These are phyloP conservation scores for Zygothrica quintamaculata DNA, from an alignment of 2,888 invertebrate genomes.

Conservation along the genomic window DNA sequence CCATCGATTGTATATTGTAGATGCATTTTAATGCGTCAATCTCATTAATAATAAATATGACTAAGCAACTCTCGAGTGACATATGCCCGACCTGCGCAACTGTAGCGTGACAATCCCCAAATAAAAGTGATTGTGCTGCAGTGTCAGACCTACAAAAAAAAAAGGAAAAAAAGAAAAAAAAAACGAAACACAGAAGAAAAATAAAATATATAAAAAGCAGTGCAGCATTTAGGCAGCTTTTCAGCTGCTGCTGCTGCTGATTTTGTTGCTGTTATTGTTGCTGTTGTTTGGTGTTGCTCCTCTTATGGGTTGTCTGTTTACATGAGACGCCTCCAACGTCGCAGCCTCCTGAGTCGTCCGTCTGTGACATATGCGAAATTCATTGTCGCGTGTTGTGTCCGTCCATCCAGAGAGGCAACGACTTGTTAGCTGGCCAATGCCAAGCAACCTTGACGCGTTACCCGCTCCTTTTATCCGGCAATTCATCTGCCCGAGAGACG, in stretches of 20 bases:
- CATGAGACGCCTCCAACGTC: constrained; percentile 44
- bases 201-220: constrained; percentile 27
- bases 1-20: no score
- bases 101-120: constrained; percentile 70
- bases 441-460: constrained; percentile 69
- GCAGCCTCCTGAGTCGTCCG: constrained; percentile 43
- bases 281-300: constrained; percentile 14
- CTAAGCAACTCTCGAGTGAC: neutral
- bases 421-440: constrained; percentile 57
- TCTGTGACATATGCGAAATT: constrained; percentile 81
- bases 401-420: constrained; percentile 51
- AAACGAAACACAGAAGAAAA: constrained; percentile 16
- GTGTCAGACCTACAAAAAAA: constrained; percentile 52
- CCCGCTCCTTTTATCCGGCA: constrained; percentile 57
- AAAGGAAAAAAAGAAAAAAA: constrained; percentile 16
- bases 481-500: constrained; percentile 44
- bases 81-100: constrained; percentile 7
- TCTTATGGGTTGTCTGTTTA: constrained; percentile 56
- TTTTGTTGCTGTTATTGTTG: constrained; percentile 12
- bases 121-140: constrained; percentile 72
- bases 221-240: constrained; percentile 60
- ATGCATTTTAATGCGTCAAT: no score
- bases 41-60: no score
- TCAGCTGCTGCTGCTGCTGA: constrained; percentile 60
- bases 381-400: constrained; percentile 78